phyloP scores from a whole-genome alignment of 2,888 invertebrate genomes.

The Leucoma salicis region DNA sequence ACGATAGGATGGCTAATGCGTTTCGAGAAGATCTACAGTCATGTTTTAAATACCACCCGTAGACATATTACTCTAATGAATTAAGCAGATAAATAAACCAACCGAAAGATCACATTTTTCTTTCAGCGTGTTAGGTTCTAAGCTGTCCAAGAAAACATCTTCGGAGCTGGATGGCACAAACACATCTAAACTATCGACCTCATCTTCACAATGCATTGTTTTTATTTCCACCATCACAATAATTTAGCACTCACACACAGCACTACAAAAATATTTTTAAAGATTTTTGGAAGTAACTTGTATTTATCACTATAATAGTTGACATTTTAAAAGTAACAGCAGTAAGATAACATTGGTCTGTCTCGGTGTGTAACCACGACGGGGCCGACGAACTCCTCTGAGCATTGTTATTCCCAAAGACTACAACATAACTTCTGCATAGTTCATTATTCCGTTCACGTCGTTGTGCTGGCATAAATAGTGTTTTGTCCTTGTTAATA shows the following conservation, averaged over 20 bases:
- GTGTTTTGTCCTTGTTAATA: conserved; percentile 52
- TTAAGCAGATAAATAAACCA: conserved; percentile 22
- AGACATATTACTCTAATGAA: too few relatives aligned
- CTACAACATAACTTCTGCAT: conserved; percentile 57
- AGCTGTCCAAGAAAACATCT: conserved; percentile 67
- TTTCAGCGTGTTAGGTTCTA: conserved; percentile 60
- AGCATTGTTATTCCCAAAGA: conserved; percentile 75
- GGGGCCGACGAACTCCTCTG: conserved; percentile 70
- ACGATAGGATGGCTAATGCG: too few relatives aligned
- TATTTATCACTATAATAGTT: conserved; percentile 45
- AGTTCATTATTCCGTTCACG: conserved; percentile 70
- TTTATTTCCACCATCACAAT: conserved; percentile 65
- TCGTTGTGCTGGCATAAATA: conserved; percentile 53
- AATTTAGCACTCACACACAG: conserved; percentile 24
- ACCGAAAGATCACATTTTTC: conserved; percentile 59
- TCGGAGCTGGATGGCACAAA: conserved; percentile 47
- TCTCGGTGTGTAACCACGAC: conserved; percentile 59
- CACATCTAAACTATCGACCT: conserved; percentile 68
- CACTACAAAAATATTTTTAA: conserved; percentile 18
- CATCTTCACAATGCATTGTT: conserved; percentile 61
- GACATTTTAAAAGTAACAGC: conserved; percentile 54
- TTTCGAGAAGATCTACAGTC: too few relatives aligned
- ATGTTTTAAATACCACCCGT: too few relatives aligned
- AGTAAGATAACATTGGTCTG: conserved; percentile 44
- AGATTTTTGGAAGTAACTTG: conserved; percentile 17